Conservation (phyloP, 1,140 invertebrate genomes). For the Tetramorium parvispinum region DNA sequence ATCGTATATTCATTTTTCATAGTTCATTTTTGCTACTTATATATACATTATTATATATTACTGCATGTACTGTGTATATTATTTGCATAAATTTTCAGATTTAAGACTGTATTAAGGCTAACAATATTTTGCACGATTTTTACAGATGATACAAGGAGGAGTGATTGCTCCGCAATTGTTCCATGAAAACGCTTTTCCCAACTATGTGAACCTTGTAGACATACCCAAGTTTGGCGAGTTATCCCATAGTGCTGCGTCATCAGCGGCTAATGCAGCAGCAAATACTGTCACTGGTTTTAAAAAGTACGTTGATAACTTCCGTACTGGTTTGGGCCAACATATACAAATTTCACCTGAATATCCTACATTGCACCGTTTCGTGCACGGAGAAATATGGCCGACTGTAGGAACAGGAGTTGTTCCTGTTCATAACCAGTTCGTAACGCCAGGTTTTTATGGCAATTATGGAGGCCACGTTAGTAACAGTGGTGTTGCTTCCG, state of each 20-base stretch:
- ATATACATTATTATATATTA: neutral
- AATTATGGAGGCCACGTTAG: neutral
- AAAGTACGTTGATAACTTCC: neutral
- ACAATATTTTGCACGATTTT: constrained; percentile 6
- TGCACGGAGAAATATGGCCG: neutral
- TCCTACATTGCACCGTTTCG: neutral
- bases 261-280: neutral
- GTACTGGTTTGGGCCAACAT: neutral
- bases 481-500: neutral
- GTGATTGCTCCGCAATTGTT: neutral
- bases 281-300: neutral
- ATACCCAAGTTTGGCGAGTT: neutral
- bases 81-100: neutral
- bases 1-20: neutral
- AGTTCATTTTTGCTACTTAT: neutral
- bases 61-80: too few species aligned
- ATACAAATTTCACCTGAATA: neutral
- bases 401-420: too few species aligned
- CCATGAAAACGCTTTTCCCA: neutral
- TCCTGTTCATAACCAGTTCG: neutral
- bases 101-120: neutral
- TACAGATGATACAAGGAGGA: constrained; percentile 28
- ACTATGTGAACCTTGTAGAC: neutral
- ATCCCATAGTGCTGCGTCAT: neutral
- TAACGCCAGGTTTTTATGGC: neutral